Evolutionary conservation across 2,888 invertebrate species (phyloP).

Genomic region (Drosophila limbata): DNA sequence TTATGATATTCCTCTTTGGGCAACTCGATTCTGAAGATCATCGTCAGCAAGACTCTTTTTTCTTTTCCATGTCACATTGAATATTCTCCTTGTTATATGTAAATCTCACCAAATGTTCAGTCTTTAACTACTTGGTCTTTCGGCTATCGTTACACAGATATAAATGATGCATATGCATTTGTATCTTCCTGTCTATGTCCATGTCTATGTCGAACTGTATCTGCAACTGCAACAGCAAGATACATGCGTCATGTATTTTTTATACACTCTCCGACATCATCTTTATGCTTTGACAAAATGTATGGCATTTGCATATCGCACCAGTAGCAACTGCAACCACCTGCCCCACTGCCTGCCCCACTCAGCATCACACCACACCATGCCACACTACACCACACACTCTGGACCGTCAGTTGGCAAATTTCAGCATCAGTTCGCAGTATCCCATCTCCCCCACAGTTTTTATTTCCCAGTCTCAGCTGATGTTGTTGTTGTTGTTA

Average conservation of each 20-base stretch:
- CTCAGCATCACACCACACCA: not conserved
- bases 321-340: constrained; percentile 27
- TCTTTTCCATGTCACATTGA: constrained; percentile 16
- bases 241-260: constrained; percentile 74
- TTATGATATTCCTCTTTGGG: not conserved
- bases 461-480: constrained; percentile 38
- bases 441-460: not conserved
- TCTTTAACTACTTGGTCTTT: constrained; percentile 38
- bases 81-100: constrained; percentile 32
- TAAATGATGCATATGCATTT: constrained; percentile 72
- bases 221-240: constrained; percentile 46
- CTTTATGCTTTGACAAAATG: constrained; percentile 79
- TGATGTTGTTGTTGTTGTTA: constrained; percentile 21
- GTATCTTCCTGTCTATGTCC: constrained; percentile 28
- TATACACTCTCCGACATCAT: constrained; percentile 72
- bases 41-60: not conserved
- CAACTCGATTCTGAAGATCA: not conserved
- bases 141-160: constrained; percentile 31
- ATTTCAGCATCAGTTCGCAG: constrained; percentile 42
- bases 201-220: constrained; percentile 33
- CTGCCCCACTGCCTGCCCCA: constrained; percentile 5
- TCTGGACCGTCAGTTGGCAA: constrained; percentile 33
- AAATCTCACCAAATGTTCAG: constrained; percentile 41
- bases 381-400: not conserved
- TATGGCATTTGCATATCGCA: constrained; percentile 73